A percentile compares a stretch with the other conserved stretches of the same genome.
Conservation (phyloP, 2,888 invertebrate genomes). For the Erannis defoliaria region DNA sequence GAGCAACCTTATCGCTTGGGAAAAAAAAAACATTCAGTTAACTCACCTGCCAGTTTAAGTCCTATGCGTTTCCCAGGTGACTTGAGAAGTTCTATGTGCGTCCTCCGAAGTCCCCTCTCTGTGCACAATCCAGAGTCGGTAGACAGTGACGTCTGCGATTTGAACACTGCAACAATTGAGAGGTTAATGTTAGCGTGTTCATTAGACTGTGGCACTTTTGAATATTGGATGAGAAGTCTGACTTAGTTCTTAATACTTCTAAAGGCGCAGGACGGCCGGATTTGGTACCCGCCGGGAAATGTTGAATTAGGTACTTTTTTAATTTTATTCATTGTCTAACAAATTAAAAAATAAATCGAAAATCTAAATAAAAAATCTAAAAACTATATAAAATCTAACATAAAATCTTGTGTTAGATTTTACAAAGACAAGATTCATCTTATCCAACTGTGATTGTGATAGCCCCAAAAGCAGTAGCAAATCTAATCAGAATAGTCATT, state of each 20-base stretch:
- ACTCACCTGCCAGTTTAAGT: constrained; percentile 86
- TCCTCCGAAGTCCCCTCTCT: constrained; percentile 75
- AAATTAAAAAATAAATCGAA: too few species aligned
- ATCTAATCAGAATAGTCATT: constrained; percentile 16
- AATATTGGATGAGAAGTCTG: neutral
- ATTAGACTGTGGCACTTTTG: neutral
- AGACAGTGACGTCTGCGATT: constrained; percentile 80
- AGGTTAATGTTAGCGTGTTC: neutral
- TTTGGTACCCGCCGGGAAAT: too few species aligned
- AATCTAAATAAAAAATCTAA: too few species aligned
- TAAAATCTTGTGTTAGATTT: too few species aligned
- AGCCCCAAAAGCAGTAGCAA: neutral
- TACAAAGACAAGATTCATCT: too few species aligned
- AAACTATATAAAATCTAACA: too few species aligned
- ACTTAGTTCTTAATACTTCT: too few species aligned
- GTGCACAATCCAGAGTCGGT: constrained; percentile 84
- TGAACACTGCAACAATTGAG: constrained; percentile 74
- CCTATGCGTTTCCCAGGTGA: constrained; percentile 86
- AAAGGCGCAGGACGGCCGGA: too few species aligned
- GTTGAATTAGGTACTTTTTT: too few species aligned
- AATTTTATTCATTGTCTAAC: too few species aligned
- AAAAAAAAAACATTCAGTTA: too few species aligned
- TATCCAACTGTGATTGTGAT: neutral
- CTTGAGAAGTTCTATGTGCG: constrained; percentile 84
- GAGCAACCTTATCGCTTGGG: too few species aligned